Base-by-base conservation (phyloP, 2,113 vertebrate genomes). In the Regulus satrapa region DNA sequence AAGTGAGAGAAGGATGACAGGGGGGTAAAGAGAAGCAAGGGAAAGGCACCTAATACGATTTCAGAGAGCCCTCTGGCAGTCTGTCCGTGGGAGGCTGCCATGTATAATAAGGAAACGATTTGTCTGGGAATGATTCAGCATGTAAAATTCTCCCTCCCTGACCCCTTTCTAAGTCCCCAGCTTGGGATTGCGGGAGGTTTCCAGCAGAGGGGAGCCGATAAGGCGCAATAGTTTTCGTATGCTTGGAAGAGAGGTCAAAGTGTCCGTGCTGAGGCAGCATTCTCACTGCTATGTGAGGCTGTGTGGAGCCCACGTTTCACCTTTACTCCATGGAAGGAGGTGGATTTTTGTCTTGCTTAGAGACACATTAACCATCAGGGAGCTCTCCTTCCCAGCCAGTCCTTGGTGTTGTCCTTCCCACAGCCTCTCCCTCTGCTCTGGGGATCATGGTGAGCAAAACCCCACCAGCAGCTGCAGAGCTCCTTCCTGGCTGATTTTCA, bases 31-130 rank as follows among this genome's bases (percentile, higher is more conserved):
- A 79, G 69, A 49, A 90, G 92, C 43, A 25, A 92, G 90, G 91
- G 83, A 87, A 95, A 95, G 89, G 96, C 91, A 92, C 76, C 77
- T 96, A 95, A 91, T 80, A 74, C 8, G 9, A 91, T 89, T 91
- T 86, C 61, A 88, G 94, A 91, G 90, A 93, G 40, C 94, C 81
- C 95, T 95, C 81, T 94, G 95, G 95, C 97, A 95, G 55, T 49
- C 55, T 6, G 15, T 94, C 92, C 9, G 62, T 94, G 90, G 95
- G 97, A 97, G 95, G 94, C 95, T 97, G 95, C 96, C 93, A 89
- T 79, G 84, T 95, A 82, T 87, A 97, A 97, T 94, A 96, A 96
- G 94, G 94, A 95, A 97, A 92, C 23, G 49, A 96, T 94, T 96
- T 94, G 93, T 97, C 93, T 96, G 84, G 62, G 84, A 92, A 87